Evolutionary conservation across 1,140 invertebrate genomes (phyloP), one percentile per base, ranked within the genome.

Genomic region (Nymphalis io): DNA sequence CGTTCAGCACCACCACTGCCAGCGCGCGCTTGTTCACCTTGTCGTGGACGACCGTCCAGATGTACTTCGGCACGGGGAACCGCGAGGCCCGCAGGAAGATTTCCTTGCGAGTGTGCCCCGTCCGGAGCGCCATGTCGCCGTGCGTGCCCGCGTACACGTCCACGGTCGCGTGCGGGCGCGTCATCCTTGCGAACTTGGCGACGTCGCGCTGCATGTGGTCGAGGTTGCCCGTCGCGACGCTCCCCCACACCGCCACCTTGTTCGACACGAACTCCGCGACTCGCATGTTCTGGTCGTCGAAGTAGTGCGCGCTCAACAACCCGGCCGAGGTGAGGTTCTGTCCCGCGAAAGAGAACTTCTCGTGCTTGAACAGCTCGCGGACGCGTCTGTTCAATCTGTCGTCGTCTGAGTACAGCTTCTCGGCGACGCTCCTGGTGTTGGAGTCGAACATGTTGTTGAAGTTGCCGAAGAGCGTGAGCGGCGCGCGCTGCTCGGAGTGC

Each of bases 371-470:
- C 44, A 89, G 55, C 70, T 84, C 84, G 72, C 63, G 83, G 42
- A 92, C 75, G 48, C 86, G 82, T 16, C 80, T 75, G 70, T 85
- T 87, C 46, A 86, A 61, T 15, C 81, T 66, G 5, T 23, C 75
- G 69, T 89, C 85, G 75, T 92, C 87, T 2, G 82, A 80, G 75
- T 83, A 91, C 16, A 92, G 78, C n/a, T 68, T 73, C 62, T 89
- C 84, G 48, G 91, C 87, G 75, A 86, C 86, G 39, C 72, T 74
- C 10, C 87, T 79, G n/a, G 83, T 85, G 38, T 64, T 75, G 5
- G 81, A 72, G 76, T 92, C 91, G 74, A 90, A 88, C 90, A 91
- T 88, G 48, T 84, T 85, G 72, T 90, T 88, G 78, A 92, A 89
- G 78, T 91, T 92, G 60, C 87, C 90, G 53, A 92, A 80, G 62